Percentiles rank a stretch among this genome's conserved stretches.
Conservation (phyloP, 2,888 invertebrate species). For the Andrena chrysosceles region DNA sequence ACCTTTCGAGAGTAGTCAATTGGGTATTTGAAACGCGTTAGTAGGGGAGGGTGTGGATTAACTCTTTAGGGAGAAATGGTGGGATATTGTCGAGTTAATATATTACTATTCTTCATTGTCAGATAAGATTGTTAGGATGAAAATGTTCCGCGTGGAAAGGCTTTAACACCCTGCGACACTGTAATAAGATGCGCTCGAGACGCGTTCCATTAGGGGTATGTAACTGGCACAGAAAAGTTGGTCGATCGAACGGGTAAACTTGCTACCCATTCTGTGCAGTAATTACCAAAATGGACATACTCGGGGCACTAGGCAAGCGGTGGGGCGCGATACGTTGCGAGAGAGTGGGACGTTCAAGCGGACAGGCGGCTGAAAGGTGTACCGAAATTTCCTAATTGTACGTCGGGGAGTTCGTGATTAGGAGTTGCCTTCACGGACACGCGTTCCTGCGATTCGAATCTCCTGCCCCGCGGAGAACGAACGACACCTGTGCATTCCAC, state of each 20-base stretch:
- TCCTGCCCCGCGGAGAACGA: conserved; percentile 38
- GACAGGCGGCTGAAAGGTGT: conserved; percentile 27
- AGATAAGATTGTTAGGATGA: no score
- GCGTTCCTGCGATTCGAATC: conserved; percentile 29
- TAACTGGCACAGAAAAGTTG: background rate
- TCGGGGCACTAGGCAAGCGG: background rate
- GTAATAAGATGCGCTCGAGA: no score
- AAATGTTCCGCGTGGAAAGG: no score
- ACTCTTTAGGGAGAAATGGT: background rate
- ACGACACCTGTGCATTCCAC: conserved; percentile 51
- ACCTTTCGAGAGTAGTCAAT: background rate
- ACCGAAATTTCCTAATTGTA: conserved; percentile 45
- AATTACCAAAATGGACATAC: background rate
- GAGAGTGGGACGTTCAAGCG: conserved; percentile 10
- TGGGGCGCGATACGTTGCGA: background rate
- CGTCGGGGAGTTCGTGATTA: conserved; percentile 44
- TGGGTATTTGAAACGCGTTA: background rate
- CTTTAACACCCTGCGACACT: no score
- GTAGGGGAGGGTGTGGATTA: background rate
- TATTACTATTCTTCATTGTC: no score
- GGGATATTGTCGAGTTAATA: no score
- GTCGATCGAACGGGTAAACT: background rate
- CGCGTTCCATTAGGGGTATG: no score
- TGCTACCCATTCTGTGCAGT: background rate
- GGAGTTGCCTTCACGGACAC: conserved; percentile 37